These are phyloP conservation scores for Prosopocoilus inquinatus DNA, from an alignment of 2,888 invertebrate genomes.

Conservation along the genomic window DNA sequence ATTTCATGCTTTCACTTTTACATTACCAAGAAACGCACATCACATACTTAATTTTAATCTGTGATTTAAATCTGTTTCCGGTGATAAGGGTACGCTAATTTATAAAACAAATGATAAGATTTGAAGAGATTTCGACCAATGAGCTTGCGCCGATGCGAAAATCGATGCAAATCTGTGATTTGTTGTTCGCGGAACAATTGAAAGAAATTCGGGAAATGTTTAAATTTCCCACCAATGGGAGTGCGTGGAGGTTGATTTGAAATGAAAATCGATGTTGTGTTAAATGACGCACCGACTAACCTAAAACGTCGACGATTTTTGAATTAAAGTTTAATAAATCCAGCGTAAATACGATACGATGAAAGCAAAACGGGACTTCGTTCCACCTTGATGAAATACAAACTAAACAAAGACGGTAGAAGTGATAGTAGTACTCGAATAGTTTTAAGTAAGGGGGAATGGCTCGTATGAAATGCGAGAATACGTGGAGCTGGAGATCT, in stretches of 20 bases:
- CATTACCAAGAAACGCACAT: conserved; percentile 1
- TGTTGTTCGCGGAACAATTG: too few relatives aligned
- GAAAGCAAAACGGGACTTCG: too few relatives aligned
- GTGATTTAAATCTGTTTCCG: background rate
- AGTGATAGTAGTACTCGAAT: conserved; percentile 13
- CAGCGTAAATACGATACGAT: too few relatives aligned
- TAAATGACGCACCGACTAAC: conserved; percentile 5
- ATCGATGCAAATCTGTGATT: too few relatives aligned
- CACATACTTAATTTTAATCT: background rate
- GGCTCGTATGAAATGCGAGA: conserved; percentile 16
- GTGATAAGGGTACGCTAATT: background rate
- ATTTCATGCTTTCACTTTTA: conserved; percentile 41
- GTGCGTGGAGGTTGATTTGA: too few relatives aligned
- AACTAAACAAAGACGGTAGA: conserved; percentile 18
- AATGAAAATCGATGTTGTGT: too few relatives aligned
- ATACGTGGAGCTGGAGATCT: conserved; percentile 20
- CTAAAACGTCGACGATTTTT: conserved; percentile 5
- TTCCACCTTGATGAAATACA: too few relatives aligned
- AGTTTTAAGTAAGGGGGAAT: conserved; percentile 11
- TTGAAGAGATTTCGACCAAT: too few relatives aligned
- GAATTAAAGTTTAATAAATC: background rate
- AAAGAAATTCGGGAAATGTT: background rate
- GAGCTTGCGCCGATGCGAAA: too few relatives aligned
- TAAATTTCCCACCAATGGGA: conserved; percentile 10
- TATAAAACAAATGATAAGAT: too few relatives aligned